phyloP scores from a whole-genome alignment of 2,888 invertebrate genomes.

The Seira ritae region DNA sequence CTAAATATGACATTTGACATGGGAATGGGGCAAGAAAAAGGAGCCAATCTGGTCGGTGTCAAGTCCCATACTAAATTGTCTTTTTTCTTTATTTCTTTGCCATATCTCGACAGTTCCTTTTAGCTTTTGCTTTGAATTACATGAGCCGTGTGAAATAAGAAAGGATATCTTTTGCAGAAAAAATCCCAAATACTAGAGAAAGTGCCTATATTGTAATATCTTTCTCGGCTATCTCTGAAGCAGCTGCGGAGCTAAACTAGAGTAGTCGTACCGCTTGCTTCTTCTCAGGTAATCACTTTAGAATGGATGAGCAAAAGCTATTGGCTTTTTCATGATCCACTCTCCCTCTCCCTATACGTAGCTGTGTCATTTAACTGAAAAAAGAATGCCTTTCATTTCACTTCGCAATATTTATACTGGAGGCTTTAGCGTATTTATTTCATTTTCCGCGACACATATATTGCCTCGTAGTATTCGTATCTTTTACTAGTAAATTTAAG shows the following conservation, averaged over 20 bases:
- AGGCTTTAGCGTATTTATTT: background rate
- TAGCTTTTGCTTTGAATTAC: slow-evolving; percentile 37
- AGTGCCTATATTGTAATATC: background rate
- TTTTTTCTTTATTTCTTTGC: slow-evolving; percentile 41
- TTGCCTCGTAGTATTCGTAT: too few species aligned
- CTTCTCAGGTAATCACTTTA: slow-evolving; percentile 2
- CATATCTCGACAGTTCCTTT: slow-evolving; percentile 41
- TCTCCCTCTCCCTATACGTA: too few species aligned
- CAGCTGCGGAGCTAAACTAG: background rate
- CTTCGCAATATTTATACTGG: background rate
- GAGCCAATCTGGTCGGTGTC: slow-evolving; percentile 53
- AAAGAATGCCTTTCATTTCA: background rate
- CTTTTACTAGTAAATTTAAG: too few species aligned
- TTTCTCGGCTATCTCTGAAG: background rate
- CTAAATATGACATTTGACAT: slow-evolving; percentile 58
- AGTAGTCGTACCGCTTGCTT: background rate
- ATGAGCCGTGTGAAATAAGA: slow-evolving; percentile 34
- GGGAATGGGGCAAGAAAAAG: slow-evolving; percentile 48
- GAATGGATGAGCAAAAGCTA: too few species aligned
- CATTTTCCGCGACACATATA: background rate
- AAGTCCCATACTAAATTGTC: slow-evolving; percentile 56
- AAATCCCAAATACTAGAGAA: background rate
- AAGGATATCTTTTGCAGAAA: background rate
- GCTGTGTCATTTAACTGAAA: too few species aligned
- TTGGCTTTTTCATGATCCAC: too few species aligned